Evolutionary conservation across 2,113 vertebrate genomes (phyloP).

Genomic region (Elephantulus edwardii): DNA sequence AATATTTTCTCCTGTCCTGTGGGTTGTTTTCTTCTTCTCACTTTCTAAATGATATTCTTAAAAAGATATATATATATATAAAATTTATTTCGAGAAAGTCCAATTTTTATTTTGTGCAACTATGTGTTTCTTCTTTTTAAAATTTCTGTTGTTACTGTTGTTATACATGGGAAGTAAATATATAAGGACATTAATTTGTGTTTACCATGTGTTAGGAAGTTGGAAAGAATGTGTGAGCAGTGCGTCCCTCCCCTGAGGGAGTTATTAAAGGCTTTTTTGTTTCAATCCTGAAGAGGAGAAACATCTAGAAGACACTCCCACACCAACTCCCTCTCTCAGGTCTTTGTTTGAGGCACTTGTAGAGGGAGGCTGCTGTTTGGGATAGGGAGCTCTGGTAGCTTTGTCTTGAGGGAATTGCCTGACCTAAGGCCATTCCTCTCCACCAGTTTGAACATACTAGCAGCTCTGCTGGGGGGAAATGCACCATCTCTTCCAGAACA

Average conservation of each 20-base stretch:
- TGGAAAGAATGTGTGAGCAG: not conserved
- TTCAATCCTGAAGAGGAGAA: not conserved
- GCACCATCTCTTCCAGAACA: too few species aligned
- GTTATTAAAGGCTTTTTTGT: conserved; percentile 10
- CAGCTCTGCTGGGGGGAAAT: too few species aligned
- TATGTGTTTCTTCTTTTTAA: not conserved
- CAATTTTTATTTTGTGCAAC: not conserved
- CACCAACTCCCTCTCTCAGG: not conserved
- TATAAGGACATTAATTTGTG: not conserved
- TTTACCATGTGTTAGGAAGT: not conserved
- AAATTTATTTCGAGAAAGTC: not conserved
- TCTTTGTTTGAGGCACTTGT: conserved; percentile 5
- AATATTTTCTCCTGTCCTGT: not conserved
- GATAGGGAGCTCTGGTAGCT: too few species aligned
- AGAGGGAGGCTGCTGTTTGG: not conserved
- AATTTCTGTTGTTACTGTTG: not conserved
- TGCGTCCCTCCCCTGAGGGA: not conserved
- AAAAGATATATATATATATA: not conserved
- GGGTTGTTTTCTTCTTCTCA: conserved; percentile 11
- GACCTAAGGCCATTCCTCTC: too few species aligned
- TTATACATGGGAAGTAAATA: not conserved
- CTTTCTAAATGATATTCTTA: not conserved
- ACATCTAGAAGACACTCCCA: not conserved
- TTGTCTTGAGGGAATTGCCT: too few species aligned
- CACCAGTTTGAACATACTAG: too few species aligned